Evolutionary conservation across 2,797 vertebrate genomes (phyloP).

Genomic region (Alfaro cultratus): DNA sequence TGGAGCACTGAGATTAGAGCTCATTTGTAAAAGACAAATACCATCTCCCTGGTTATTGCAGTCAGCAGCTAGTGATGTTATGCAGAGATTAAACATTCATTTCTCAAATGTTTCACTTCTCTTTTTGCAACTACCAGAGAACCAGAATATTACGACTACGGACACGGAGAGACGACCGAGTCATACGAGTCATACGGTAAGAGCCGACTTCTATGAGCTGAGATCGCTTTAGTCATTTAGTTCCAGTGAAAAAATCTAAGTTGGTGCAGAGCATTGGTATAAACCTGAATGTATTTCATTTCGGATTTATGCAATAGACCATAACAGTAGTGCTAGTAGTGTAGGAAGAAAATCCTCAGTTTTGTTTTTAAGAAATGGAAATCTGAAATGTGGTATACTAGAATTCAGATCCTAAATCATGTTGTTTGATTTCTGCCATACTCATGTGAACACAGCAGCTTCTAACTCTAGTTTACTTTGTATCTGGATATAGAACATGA

Average conservation of each 20-base stretch:
- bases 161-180: constrained; percentile 94
- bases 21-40: constrained; percentile 46
- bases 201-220: constrained; percentile 31
- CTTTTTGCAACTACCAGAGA: constrained; percentile 82
- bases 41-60: constrained; percentile 46
- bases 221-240: background rate
- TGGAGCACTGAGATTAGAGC: constrained; percentile 59
- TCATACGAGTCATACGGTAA: constrained; percentile 95
- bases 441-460: background rate
- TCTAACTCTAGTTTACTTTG: background rate
- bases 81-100: constrained; percentile 43
- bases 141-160: constrained; percentile 98
- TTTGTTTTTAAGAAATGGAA: too few relatives aligned
- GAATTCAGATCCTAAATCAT: too few relatives aligned
- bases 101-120: constrained; percentile 21
- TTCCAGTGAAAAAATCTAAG: background rate
- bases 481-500: background rate
- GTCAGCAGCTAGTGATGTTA: constrained; percentile 42
- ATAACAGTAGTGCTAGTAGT: background rate
- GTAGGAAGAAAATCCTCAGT: background rate
- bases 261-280: background rate
- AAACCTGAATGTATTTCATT: background rate
- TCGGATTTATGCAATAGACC: background rate
- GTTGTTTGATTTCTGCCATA: background rate
- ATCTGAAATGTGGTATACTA: too few relatives aligned